Percentiles rank a stretch among this genome's conserved stretches.
Evolutionary conservation across 1,140 invertebrate species (phyloP).

Genomic region (Amyelois transitella): DNA sequence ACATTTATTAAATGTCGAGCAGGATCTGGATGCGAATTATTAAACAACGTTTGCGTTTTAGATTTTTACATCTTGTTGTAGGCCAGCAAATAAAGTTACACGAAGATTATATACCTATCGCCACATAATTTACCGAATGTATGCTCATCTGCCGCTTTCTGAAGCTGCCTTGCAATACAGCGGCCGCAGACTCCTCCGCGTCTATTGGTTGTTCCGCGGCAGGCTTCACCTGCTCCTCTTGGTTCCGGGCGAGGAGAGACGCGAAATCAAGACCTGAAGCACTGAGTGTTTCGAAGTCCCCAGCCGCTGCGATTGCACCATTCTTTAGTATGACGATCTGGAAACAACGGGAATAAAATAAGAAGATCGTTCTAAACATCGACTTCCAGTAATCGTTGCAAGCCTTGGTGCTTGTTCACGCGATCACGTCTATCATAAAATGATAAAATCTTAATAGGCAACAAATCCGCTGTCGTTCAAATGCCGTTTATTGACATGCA

Average conservation of each 20-base stretch:
- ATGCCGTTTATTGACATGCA: no score
- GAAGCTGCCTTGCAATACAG: conserved; percentile 52
- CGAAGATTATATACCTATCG: not conserved
- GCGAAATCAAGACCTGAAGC: conserved; percentile 79
- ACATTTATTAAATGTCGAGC: no score
- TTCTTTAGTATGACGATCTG: conserved; percentile 78
- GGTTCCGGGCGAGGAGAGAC: conserved; percentile 74
- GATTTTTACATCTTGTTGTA: no score
- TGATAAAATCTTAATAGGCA: no score
- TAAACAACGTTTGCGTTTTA: no score
- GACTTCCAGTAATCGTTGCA: no score
- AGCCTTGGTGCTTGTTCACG: no score
- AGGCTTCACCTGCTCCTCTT: conserved; percentile 60
- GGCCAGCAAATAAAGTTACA: no score
- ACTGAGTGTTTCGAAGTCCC: conserved; percentile 78
- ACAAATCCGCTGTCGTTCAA: no score
- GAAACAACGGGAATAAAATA: not conserved
- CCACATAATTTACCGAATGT: conserved; percentile 59
- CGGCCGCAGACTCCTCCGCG: conserved; percentile 29
- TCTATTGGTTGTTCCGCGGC: conserved; percentile 32
- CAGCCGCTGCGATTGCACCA: conserved; percentile 76
- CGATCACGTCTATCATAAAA: no score
- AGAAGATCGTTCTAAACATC: no score
- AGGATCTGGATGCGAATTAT: no score
- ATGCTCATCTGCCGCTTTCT: conserved; percentile 69